Conservation (phyloP, 2,113 vertebrate genomes). For the Oxyura jamaicensis region DNA sequence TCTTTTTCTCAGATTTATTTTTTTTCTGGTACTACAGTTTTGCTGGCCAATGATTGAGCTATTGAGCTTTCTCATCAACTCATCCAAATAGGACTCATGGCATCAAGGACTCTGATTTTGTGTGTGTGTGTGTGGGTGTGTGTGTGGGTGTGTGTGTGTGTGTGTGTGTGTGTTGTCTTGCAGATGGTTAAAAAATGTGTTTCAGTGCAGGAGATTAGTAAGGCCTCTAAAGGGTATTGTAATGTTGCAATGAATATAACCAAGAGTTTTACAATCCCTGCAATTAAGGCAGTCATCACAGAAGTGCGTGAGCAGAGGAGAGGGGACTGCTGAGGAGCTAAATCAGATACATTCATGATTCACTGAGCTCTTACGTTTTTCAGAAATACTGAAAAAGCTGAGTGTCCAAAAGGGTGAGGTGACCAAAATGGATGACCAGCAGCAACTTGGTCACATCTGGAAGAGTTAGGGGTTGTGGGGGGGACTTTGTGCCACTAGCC, state of each 20-base stretch:
- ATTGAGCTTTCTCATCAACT: background rate
- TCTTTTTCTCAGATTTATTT: background rate
- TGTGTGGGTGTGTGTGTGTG: too few relatives aligned
- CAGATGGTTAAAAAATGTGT: slow-evolving; percentile 1
- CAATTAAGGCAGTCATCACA: background rate
- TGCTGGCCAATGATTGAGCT: background rate
- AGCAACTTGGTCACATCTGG: background rate
- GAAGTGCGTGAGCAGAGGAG: background rate
- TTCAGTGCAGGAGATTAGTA: background rate
- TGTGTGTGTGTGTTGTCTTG: background rate
- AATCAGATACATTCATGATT: background rate
- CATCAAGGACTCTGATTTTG: background rate
- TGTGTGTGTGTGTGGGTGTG: too few relatives aligned
- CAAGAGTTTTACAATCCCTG: slow-evolving; percentile 7
- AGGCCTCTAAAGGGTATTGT: background rate
- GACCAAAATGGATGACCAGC: background rate
- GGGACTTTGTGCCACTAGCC: background rate
- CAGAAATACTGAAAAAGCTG: background rate
- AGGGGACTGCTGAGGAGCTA: background rate
- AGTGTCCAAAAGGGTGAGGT: background rate
- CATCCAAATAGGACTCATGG: background rate
- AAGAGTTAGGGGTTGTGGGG: accelerated
- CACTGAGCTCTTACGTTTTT: background rate
- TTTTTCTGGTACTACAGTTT: background rate
- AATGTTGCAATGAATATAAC: background rate